Evolutionary conservation across 2,888 invertebrate species (phyloP).

Genomic region (Chelonus formosanus): DNA sequence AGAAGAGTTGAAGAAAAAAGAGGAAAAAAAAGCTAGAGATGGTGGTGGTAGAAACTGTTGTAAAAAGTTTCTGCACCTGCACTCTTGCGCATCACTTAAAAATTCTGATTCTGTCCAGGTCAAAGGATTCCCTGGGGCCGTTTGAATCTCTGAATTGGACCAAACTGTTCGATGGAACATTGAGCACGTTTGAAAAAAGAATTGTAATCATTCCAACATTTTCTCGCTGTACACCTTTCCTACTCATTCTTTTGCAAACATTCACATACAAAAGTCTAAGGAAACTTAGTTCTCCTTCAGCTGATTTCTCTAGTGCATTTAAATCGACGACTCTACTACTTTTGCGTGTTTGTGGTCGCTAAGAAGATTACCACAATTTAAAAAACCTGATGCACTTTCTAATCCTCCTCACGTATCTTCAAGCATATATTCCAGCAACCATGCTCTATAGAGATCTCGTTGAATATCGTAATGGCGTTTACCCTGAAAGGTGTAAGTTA

Average conservation of each 20-base stretch:
- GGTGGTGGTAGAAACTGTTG: constrained; percentile 3
- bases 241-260: neutral
- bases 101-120: constrained; percentile 24
- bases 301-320: neutral
- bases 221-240: constrained; percentile 1
- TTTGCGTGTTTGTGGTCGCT: neutral
- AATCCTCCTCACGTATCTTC: neutral
- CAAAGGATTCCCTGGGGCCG: constrained; percentile 5
- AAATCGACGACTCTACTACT: no score
- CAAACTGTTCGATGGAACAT: constrained; percentile 24
- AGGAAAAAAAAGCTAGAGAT: neutral
- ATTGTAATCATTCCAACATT: constrained; percentile 13
- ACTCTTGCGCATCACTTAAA: constrained; percentile 1
- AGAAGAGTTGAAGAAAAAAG: constrained; percentile 13
- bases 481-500: neutral
- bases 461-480: neutral
- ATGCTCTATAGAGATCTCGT: neutral
- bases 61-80: constrained; percentile 20
- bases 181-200: constrained; percentile 19
- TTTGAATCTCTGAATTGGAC: constrained; percentile 23
- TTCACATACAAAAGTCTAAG: neutral
- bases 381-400: neutral
- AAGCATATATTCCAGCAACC: no score
- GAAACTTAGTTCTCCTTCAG: neutral
- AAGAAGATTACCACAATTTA: constrained; percentile 8